phyloP scores from a whole-genome alignment of 2,113 vertebrate genomes.

The Syngnathoides biaculeatus region DNA sequence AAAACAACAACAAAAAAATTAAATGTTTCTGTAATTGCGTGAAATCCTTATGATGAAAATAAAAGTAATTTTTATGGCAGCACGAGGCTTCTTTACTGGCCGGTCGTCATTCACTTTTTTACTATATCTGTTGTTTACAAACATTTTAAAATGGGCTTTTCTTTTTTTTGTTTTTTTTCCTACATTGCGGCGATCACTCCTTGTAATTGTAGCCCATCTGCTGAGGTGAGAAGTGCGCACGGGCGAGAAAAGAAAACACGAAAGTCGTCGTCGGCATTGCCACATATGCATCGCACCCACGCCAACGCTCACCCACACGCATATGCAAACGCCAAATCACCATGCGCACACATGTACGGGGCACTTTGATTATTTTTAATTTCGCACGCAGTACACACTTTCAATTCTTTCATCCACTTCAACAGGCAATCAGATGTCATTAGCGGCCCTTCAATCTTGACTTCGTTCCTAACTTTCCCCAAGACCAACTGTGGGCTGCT shows the following conservation, averaged over 20 bases:
- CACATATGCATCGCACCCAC: slow-evolving; percentile 2
- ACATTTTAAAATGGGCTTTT: background rate
- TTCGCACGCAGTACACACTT: background rate
- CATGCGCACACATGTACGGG: background rate
- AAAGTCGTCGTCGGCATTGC: slow-evolving; percentile 21
- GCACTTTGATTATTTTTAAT: background rate
- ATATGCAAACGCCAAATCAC: background rate
- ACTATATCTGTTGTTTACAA: background rate
- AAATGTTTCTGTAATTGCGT: no score
- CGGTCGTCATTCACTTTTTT: no score
- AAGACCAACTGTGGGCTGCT: background rate
- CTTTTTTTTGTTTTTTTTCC: background rate
- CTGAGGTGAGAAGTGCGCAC: slow-evolving; percentile 17
- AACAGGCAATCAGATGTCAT: background rate
- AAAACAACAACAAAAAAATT: no score
- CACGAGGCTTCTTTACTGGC: no score
- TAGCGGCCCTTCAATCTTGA: background rate
- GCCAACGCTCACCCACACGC: slow-evolving; percentile 16
- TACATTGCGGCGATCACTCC: slow-evolving; percentile 13
- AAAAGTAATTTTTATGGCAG: no score
- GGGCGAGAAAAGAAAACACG: slow-evolving; percentile 35
- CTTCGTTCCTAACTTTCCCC: background rate
- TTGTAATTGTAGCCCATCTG: slow-evolving; percentile 32
- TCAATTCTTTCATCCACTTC: background rate
- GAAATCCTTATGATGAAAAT: no score